Conservation (phyloP, 1,140 invertebrate species). For the Atta cephalotes region DNA sequence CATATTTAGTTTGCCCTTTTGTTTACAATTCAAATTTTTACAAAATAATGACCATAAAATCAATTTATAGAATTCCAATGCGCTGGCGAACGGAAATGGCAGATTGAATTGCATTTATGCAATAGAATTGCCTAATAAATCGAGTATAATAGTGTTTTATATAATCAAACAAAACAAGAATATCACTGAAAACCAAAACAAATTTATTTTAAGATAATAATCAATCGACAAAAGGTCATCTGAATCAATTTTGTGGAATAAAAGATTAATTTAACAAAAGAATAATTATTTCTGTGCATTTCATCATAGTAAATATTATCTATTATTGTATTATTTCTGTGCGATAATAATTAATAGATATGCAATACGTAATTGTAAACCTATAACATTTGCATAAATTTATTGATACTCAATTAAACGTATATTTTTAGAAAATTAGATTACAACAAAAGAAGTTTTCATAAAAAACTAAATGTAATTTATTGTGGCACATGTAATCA, state of each 20-base stretch:
- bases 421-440: neutral
- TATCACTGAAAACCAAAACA: neutral
- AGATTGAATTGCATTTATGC: too few species aligned
- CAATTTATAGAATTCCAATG: slow-evolving; percentile 24
- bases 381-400: neutral
- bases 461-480: neutral
- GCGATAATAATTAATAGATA: too few species aligned
- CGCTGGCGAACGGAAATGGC: neutral
- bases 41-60: slow-evolving; percentile 26
- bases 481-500: neutral
- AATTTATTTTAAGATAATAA: slow-evolving; percentile 9
- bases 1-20: slow-evolving; percentile 22
- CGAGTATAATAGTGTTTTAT: neutral
- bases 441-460: neutral
- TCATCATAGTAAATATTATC: neutral
- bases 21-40: slow-evolving; percentile 19
- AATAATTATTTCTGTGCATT: neutral
- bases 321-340: neutral
- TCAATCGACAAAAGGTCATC: neutral
- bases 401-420: neutral
- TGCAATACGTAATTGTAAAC: neutral
- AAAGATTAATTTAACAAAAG: neutral
- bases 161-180: neutral
- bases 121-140: slow-evolving; percentile 25
- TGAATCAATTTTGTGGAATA: neutral